Conservation (phyloP, 2,888 invertebrate species). For the Frankliniella fusca region DNA sequence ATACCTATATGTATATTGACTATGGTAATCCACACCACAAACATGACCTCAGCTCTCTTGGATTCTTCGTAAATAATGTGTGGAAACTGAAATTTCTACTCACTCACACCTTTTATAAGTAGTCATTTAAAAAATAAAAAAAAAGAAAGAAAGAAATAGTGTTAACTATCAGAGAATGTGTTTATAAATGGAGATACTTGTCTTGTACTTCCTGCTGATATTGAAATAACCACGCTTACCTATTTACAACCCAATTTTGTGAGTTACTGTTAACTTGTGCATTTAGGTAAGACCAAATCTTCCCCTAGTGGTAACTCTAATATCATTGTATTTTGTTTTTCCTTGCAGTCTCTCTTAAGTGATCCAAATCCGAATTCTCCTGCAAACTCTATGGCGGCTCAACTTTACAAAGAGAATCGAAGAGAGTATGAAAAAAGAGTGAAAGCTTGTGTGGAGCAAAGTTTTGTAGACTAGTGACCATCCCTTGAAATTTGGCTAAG, state of each 20-base stretch:
- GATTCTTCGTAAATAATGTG: too few species aligned
- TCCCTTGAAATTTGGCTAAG: constrained; percentile 10
- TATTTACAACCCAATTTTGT: too few species aligned
- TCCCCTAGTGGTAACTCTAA: constrained; percentile 20
- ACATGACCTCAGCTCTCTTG: too few species aligned
- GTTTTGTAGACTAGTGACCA: constrained; percentile 83
- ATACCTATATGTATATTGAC: too few species aligned
- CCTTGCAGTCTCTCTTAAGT: constrained; percentile 92
- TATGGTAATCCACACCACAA: too few species aligned
- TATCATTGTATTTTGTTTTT: constrained; percentile 42
- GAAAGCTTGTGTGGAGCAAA: constrained; percentile 98
- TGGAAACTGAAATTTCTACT: too few species aligned
- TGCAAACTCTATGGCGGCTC: constrained; percentile 98
- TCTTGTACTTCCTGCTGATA: too few species aligned
- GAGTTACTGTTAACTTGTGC: not conserved
- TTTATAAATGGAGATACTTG: too few species aligned
- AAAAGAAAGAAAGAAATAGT: not conserved
- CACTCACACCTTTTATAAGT: too few species aligned
- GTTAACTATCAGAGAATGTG: too few species aligned
- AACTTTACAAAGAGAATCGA: constrained; percentile 98
- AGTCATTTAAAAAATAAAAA: too few species aligned
- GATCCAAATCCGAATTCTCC: constrained; percentile 99
- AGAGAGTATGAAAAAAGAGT: constrained; percentile 99
- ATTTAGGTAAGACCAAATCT: not conserved
- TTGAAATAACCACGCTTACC: too few species aligned